Percentiles rank a stretch among this genome's conserved stretches.
Evolutionary conservation across 2,888 invertebrate species (phyloP).

Genomic region (Drosophila neoperkinsi): DNA sequence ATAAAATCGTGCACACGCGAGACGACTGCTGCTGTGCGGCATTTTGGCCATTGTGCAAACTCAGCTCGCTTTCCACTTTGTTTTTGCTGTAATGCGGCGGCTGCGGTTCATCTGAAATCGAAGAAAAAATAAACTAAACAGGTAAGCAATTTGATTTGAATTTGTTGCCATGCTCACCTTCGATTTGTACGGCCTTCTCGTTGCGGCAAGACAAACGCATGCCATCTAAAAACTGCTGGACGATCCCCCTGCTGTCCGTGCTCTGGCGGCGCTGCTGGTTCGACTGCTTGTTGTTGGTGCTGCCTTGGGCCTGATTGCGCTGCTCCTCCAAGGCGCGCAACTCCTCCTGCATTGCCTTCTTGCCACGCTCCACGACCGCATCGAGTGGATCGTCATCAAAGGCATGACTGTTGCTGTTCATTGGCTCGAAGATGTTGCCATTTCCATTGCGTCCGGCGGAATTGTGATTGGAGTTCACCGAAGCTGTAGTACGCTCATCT

Average conservation of each 20-base stretch:
- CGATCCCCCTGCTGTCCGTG: slow-evolving; percentile 73
- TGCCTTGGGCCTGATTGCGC: slow-evolving; percentile 33
- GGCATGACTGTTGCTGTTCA: slow-evolving; percentile 44
- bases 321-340: slow-evolving; percentile 65
- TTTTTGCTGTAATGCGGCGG: slow-evolving; percentile 63
- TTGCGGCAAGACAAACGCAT: slow-evolving; percentile 82
- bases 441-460: slow-evolving; percentile 71
- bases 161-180: slow-evolving; percentile 63
- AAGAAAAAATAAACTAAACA: slow-evolving; percentile 14
- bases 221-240: slow-evolving; percentile 80
- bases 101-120: slow-evolving; percentile 77
- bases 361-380: slow-evolving; percentile 72
- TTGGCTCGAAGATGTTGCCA: slow-evolving; percentile 62
- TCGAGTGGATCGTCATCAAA: slow-evolving; percentile 73
- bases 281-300: slow-evolving; percentile 13
- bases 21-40: slow-evolving; percentile 75
- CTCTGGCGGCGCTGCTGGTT: slow-evolving; percentile 31
- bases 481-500: slow-evolving; percentile 84
- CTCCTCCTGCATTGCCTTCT: slow-evolving; percentile 75
- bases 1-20: slow-evolving; percentile 84
- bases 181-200: slow-evolving; percentile 80
- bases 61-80: slow-evolving; percentile 76
- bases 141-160: slow-evolving; percentile 47
- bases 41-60: slow-evolving; percentile 59
- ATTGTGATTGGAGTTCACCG: slow-evolving; percentile 83